phyloP scores from a whole-genome alignment of 1,140 invertebrate species.

The Phymastichus coffea region DNA sequence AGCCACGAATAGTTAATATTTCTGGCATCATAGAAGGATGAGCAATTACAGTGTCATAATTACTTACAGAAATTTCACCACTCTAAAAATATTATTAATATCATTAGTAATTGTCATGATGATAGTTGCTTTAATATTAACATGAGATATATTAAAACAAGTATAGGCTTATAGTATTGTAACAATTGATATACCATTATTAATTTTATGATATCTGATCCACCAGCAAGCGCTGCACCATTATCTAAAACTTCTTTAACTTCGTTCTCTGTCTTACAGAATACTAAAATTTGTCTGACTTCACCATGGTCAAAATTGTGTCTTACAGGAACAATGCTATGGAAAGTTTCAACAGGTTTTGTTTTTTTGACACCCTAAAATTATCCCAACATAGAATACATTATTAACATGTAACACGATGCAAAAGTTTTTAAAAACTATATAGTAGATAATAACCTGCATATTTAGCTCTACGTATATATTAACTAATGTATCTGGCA shows the following conservation, averaged over 20 bases:
- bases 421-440: constrained; percentile 15
- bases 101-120: too few species aligned
- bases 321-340: constrained; percentile 62
- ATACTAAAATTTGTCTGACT: constrained; percentile 66
- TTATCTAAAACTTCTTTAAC: constrained; percentile 62
- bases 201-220: constrained; percentile 69
- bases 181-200: constrained; percentile 68
- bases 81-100: constrained; percentile 51
- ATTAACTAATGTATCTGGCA: constrained; percentile 64
- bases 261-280: constrained; percentile 65
- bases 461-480: constrained; percentile 74
- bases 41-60: constrained; percentile 73
- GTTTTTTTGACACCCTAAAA: constrained; percentile 55
- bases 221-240: constrained; percentile 70
- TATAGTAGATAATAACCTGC: constrained; percentile 50
- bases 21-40: constrained; percentile 78
- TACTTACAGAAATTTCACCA: constrained; percentile 66
- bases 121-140: too few species aligned
- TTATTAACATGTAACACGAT: too few species aligned
- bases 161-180: too few species aligned
- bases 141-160: too few species aligned
- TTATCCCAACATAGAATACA: too few species aligned
- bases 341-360: constrained; percentile 65
- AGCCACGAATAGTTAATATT: constrained; percentile 68
- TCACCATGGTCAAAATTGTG: constrained; percentile 67